These are phyloP conservation scores for Drosophila cardini DNA, from an alignment of 1,140 invertebrate species.

Conservation along the genomic window DNA sequence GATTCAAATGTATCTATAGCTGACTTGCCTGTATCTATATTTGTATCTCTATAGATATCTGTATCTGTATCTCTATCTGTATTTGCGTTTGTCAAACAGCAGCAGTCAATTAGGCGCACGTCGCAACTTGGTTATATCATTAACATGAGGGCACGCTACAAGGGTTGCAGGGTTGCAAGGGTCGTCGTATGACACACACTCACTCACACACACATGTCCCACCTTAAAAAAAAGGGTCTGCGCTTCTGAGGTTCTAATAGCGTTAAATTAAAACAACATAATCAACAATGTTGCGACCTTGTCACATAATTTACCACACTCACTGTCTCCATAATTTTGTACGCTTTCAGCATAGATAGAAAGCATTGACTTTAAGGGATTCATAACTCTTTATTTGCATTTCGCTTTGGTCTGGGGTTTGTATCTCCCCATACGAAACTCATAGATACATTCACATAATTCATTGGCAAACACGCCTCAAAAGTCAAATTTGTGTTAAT, in stretches of 20 bases:
- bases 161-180: slow-evolving; percentile 40
- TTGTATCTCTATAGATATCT: not conserved
- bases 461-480: slow-evolving; percentile 73
- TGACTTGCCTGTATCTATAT: slow-evolving; percentile 1
- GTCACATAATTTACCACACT: slow-evolving; percentile 70
- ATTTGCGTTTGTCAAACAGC: slow-evolving; percentile 80
- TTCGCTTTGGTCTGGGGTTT: slow-evolving; percentile 65
- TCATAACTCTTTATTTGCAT: slow-evolving; percentile 67
- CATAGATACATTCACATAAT: slow-evolving; percentile 54
- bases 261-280: slow-evolving; percentile 84
- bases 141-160: slow-evolving; percentile 23
- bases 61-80: slow-evolving; percentile 12
- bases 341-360: slow-evolving; percentile 26
- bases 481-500: slow-evolving; percentile 44
- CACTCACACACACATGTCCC: not conserved
- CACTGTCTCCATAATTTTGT: not conserved
- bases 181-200: slow-evolving; percentile 10
- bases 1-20: slow-evolving; percentile 26
- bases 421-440: slow-evolving; percentile 14
- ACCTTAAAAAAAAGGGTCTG: slow-evolving; percentile 28
- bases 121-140: slow-evolving; percentile 47
- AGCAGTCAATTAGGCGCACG: slow-evolving; percentile 77
- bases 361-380: slow-evolving; percentile 47
- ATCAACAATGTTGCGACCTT: slow-evolving; percentile 68
- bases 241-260: slow-evolving; percentile 65